Conservation (phyloP, 2,113 vertebrate genomes). For the Pollachius pollachius region DNA sequence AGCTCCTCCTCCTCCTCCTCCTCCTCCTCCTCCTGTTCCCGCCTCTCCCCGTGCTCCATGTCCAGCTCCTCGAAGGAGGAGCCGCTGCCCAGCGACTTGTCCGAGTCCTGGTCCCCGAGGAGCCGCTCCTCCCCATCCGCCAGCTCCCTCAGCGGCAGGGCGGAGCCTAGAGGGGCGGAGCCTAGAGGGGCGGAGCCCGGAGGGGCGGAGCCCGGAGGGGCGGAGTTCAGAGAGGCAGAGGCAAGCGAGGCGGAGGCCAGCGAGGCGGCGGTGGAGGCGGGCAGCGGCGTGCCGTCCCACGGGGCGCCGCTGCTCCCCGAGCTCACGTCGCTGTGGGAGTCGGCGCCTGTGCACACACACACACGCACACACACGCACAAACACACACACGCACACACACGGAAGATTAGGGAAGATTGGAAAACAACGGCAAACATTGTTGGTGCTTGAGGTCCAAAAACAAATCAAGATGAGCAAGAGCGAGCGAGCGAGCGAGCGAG, state of each 20-base stretch:
- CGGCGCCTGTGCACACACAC: conserved; percentile 58
- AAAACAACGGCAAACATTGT: conserved; percentile 42
- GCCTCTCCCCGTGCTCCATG: conserved; percentile 74
- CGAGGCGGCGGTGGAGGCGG: conserved; percentile 74
- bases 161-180: conserved; percentile 61
- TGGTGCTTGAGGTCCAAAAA: conserved; percentile 41
- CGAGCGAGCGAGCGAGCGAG: background rate
- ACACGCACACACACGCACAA: background rate
- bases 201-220: conserved; percentile 69
- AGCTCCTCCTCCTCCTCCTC: conserved; percentile 26
- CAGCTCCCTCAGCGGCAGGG: conserved; percentile 72
- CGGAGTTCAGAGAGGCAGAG: conserved; percentile 72
- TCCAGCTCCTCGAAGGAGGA: conserved; percentile 97
- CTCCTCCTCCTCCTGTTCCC: conserved; percentile 27
- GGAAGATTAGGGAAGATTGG: background rate
- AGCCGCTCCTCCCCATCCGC: conserved; percentile 67
- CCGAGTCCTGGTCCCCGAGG: conserved; percentile 77
- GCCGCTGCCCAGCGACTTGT: conserved; percentile 85
- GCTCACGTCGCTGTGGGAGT: conserved; percentile 75
- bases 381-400: background rate
- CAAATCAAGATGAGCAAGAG: conserved; percentile 17
- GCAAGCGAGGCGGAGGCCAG: conserved; percentile 37
- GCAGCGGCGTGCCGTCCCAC: conserved; percentile 80
- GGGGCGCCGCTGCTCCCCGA: conserved; percentile 79
- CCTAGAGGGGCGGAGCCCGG: conserved; percentile 36